Evolutionary conservation across 2,888 invertebrate species (phyloP).

Genomic region (Parnassius glacialis): DNA sequence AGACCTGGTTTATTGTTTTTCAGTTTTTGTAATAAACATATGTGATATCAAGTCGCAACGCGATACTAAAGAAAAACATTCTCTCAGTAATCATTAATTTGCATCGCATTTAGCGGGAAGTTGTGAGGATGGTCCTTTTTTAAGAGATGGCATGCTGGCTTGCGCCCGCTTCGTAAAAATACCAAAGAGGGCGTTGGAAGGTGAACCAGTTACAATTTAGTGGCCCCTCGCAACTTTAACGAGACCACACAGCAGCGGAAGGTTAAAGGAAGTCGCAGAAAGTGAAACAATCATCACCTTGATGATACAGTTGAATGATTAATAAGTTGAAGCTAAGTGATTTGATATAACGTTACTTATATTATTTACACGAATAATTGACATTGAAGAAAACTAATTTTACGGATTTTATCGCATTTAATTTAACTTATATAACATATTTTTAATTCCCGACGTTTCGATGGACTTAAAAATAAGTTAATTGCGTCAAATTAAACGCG

Average conservation of each 20-base stretch:
- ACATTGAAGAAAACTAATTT: too few species aligned
- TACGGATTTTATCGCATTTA: too few species aligned
- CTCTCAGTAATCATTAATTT: constrained; percentile 3
- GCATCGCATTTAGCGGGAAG: background rate
- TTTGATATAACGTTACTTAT: background rate
- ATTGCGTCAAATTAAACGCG: too few species aligned
- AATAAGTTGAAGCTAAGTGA: background rate
- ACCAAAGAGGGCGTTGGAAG: constrained; percentile 34
- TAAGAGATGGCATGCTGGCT: background rate
- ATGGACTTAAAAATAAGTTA: too few species aligned
- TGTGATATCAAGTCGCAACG: too few species aligned
- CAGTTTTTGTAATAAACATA: too few species aligned
- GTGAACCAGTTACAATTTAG: constrained; percentile 36
- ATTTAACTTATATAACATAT: too few species aligned
- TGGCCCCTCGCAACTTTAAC: constrained; percentile 26
- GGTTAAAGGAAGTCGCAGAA: constrained; percentile 5
- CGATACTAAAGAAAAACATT: too few species aligned
- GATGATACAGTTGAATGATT: background rate
- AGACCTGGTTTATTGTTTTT: too few species aligned
- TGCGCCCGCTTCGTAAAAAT: constrained; percentile 31
- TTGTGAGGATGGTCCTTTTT: constrained; percentile 4
- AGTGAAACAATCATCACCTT: constrained; percentile 15
- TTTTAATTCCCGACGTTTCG: too few species aligned
- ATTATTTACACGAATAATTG: too few species aligned
- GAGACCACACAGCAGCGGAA: constrained; percentile 13